phyloP scores from a whole-genome alignment of 2,113 vertebrate species.

The Tinamus guttatus region DNA sequence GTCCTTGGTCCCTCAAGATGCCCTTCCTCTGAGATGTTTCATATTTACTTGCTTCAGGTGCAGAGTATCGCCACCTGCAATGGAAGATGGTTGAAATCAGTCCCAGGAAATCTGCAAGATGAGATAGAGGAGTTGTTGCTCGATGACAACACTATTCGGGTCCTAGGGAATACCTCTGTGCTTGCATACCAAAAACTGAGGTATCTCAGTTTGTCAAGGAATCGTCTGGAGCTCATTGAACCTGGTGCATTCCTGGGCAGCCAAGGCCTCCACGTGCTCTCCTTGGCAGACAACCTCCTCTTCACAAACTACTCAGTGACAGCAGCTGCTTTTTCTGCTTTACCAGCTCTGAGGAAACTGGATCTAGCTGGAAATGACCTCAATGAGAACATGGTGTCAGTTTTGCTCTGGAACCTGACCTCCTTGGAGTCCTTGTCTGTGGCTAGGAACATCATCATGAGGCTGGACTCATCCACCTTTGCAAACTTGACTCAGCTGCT shows the following conservation, averaged over 20 bases:
- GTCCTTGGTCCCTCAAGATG: background rate
- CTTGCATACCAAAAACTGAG: slow-evolving; percentile 78
- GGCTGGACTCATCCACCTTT: slow-evolving; percentile 86
- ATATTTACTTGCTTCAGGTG: slow-evolving; percentile 74
- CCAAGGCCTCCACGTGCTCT: slow-evolving; percentile 77
- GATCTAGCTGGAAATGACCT: slow-evolving; percentile 91
- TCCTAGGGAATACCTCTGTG: slow-evolving; percentile 80
- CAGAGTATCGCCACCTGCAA: slow-evolving; percentile 79
- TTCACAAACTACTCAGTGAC: slow-evolving; percentile 75
- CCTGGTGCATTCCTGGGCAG: slow-evolving; percentile 74
- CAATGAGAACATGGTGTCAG: slow-evolving; percentile 80
- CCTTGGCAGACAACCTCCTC: slow-evolving; percentile 86
- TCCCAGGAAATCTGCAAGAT: slow-evolving; percentile 78
- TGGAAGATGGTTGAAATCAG: slow-evolving; percentile 66
- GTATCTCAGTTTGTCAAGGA: slow-evolving; percentile 83
- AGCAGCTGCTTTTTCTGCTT: slow-evolving; percentile 77
- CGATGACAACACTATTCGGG: slow-evolving; percentile 84
- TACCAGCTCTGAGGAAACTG: slow-evolving; percentile 77
- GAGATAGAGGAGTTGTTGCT: slow-evolving; percentile 82
- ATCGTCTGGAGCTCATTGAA: slow-evolving; percentile 78
- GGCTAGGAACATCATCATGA: slow-evolving; percentile 86
- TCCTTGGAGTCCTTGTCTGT: slow-evolving; percentile 87
- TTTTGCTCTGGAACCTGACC: slow-evolving; percentile 85
- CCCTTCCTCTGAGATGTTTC: background rate
- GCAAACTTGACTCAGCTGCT: slow-evolving; percentile 80